Conservation (phyloP, 1,140 invertebrate species). For the Aphis gossypii region DNA sequence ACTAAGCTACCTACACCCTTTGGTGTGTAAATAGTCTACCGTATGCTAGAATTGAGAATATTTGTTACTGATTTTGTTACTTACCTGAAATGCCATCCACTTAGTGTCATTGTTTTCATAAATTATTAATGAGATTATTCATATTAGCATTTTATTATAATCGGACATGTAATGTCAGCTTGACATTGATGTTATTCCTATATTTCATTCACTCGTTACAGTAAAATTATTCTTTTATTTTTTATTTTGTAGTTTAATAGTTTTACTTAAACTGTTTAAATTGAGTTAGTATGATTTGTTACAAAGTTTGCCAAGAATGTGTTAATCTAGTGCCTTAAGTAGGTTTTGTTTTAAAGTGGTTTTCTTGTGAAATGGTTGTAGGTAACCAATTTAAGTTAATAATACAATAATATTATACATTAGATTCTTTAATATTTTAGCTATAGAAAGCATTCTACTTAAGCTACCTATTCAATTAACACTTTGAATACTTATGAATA, state of each 20-base stretch:
- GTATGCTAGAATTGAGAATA: too few species aligned
- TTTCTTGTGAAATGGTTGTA: background rate
- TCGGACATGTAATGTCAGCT: background rate
- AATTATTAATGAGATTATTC: background rate
- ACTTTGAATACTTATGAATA: background rate
- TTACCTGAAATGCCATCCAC: background rate
- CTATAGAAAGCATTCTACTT: background rate
- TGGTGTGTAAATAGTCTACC: background rate
- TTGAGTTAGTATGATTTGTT: background rate
- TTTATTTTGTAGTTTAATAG: background rate
- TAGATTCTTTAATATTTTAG: background rate
- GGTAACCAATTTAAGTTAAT: background rate
- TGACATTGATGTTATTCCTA: background rate
- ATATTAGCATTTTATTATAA: background rate
- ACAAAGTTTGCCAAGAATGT: background rate
- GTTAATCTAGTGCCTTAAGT: background rate
- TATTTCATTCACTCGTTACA: background rate
- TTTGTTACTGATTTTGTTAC: background rate
- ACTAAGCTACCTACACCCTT: background rate
- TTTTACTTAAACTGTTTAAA: background rate
- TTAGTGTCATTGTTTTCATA: background rate
- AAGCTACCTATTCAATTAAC: background rate
- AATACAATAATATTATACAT: background rate
- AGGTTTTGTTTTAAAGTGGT: background rate
- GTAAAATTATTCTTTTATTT: background rate